Evolutionary conservation across 2,797 vertebrate species (phyloP).

Genomic region (Delichon dasypus): DNA sequence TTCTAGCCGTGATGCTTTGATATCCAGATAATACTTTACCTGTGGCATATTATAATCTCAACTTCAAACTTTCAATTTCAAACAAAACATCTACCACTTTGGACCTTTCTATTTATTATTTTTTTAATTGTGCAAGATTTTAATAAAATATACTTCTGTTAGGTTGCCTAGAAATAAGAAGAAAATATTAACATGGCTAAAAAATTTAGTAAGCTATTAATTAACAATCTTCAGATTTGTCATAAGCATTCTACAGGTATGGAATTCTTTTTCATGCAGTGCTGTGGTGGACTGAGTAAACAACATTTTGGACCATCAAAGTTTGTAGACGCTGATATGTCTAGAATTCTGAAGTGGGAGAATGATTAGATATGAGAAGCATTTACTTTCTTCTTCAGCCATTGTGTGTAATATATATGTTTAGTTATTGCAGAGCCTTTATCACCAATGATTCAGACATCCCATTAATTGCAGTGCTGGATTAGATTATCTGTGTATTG

Average conservation of each 20-base stretch:
- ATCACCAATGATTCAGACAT: not conserved
- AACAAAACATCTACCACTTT: constrained; percentile 12
- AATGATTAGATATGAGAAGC: constrained; percentile 13
- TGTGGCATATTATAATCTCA: constrained; percentile 3
- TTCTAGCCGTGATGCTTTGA: constrained; percentile 36
- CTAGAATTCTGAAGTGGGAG: not conserved
- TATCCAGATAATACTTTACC: constrained; percentile 52
- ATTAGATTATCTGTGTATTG: not conserved
- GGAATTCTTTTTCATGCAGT: not conserved
- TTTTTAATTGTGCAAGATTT: not conserved
- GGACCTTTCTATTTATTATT: not conserved
- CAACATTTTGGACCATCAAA: not conserved
- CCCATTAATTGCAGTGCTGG: not conserved
- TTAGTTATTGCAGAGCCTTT: not conserved
- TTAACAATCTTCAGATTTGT: not conserved
- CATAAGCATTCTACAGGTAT: not conserved
- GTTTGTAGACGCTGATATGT: not conserved
- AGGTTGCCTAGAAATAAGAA: not conserved
- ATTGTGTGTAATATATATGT: fast-evolving
- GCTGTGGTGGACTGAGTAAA: not conserved
- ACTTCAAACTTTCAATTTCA: constrained; percentile 8
- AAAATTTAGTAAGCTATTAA: not conserved
- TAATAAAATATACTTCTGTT: not conserved
- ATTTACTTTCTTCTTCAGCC: constrained; percentile 10
- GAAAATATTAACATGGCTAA: not conserved